A percentile compares a stretch with the other conserved stretches of the same genome.
Conservation (phyloP, 37 sponge, comb jelly and placozoan genomes). For the Chondrosia reniformis region DNA sequence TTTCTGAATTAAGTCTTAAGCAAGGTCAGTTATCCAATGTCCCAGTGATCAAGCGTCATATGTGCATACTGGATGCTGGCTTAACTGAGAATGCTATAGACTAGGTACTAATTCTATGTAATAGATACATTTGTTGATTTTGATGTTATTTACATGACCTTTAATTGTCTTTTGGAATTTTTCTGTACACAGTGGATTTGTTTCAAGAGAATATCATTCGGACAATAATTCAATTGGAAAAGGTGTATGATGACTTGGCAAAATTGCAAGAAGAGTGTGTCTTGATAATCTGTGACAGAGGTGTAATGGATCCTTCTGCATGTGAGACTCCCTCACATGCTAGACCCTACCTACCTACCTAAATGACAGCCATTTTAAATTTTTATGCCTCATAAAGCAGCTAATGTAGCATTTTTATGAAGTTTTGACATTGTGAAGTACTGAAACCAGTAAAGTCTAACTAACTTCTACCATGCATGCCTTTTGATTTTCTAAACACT, state of each 20-base stretch:
- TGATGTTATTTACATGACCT: no score
- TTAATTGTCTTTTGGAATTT: background rate
- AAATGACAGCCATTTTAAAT: background rate
- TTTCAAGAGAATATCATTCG: conserved; percentile 57
- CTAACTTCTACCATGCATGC: no score
- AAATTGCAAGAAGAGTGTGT: conserved; percentile 42
- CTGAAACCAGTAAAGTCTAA: no score
- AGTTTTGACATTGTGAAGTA: no score
- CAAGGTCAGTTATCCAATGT: conserved; percentile 1
- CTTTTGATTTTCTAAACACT: no score
- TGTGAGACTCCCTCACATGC: conserved; percentile 32
- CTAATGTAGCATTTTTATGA: background rate
- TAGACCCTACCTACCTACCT: background rate
- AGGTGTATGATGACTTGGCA: conserved; percentile 55
- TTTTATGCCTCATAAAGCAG: no score
- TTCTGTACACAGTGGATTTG: background rate
- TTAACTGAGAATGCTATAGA: no score
- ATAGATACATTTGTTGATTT: no score
- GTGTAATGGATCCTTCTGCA: conserved; percentile 75
- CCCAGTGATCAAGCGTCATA: background rate
- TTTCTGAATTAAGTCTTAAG: conserved; percentile 1
- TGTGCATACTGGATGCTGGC: no score
- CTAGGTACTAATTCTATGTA: no score
- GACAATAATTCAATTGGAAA: conserved; percentile 64
- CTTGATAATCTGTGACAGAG: conserved; percentile 76